Base-by-base conservation (phyloP, 2,113 vertebrate genomes). In the Nesospiza acunhae region DNA sequence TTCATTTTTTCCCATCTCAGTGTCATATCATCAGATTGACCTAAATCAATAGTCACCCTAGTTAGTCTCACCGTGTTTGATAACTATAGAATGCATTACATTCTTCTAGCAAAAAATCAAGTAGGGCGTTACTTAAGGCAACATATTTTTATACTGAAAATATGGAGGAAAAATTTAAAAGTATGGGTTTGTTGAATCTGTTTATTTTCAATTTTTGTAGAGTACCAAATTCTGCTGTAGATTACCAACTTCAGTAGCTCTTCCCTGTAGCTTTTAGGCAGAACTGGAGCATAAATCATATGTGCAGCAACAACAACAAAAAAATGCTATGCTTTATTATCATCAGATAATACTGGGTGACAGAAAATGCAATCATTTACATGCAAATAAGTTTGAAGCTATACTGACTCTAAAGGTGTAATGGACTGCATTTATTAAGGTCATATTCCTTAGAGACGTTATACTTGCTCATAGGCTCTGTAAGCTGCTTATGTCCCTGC, bases 341-440 rank as follows among this genome's bases (percentile, higher is more conserved):
- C 20, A 79, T 56, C 52, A 85, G 53, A 76, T 82, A 89, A 56
- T 44, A 69, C 5, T 49, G 19, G 22, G 14, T 14, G 15, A 66
- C 39, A 90, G 69, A 85, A 87, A 94, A 93, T 73, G 30, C 70
- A 80, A 22, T 24, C 10, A 59, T 89, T 92, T 91, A 33, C 31
- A 81, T 89, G 37, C 23, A 89, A 92, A 89, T 89, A 63, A 11
- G 60, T 93, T 58, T 91, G 77, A 91, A 85, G 31, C 26, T 90
- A 22, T 72, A 41, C 44, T 85, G 46, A 72, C 58, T 89, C 37
- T 82, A 69, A 82, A 72, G 46, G 67, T 87, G 22, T 91, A 82
- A 93, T 69, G 21, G 66, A 75, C 50, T 77, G n/a, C 44, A 68
- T 63, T 81, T 87, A 44, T 84, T 91, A 83, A 88, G 74, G 70